phyloP scores from a whole-genome alignment of 2,888 invertebrate species.

The Fabriciana adippe region DNA sequence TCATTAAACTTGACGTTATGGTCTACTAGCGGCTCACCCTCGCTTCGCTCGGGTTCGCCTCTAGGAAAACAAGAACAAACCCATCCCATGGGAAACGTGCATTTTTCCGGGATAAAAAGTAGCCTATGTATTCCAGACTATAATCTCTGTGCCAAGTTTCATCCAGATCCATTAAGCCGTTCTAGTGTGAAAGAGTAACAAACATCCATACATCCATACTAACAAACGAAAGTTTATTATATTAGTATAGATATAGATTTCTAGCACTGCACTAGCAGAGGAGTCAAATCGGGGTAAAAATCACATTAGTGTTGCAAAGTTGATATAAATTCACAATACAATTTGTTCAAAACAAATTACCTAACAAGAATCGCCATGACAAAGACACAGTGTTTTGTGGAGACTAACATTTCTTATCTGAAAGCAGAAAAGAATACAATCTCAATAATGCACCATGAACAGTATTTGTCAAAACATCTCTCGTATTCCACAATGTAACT shows the following conservation, averaged over 20 bases:
- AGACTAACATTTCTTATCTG: conserved; percentile 51
- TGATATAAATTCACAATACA: conserved; percentile 49
- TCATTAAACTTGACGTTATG: conserved; percentile 44
- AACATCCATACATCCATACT: too few relatives aligned
- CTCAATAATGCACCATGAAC: conserved; percentile 49
- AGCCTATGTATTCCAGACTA: too few relatives aligned
- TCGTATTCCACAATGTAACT: conserved; percentile 26
- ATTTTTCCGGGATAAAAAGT: too few relatives aligned
- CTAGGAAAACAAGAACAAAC: too few relatives aligned
- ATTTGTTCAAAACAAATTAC: conserved; percentile 69
- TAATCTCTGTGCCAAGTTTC: too few relatives aligned
- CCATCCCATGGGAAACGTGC: too few relatives aligned
- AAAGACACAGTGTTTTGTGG: conserved; percentile 61
- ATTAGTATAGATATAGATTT: neutral
- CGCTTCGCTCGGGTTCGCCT: too few relatives aligned
- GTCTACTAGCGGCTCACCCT: too few relatives aligned
- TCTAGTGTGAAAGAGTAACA: too few relatives aligned
- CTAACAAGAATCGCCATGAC: conserved; percentile 60
- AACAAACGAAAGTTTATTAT: too few relatives aligned
- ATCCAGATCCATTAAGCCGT: too few relatives aligned
- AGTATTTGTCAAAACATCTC: conserved; percentile 32
- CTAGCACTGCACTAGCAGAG: conserved; percentile 11
- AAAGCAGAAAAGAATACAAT: conserved; percentile 58
- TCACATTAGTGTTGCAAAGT: conserved; percentile 48
- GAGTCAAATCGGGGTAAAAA: conserved; percentile 57